Base-by-base conservation (phyloP, 2,113 vertebrate genomes). In the Myotis davidii region DNA sequence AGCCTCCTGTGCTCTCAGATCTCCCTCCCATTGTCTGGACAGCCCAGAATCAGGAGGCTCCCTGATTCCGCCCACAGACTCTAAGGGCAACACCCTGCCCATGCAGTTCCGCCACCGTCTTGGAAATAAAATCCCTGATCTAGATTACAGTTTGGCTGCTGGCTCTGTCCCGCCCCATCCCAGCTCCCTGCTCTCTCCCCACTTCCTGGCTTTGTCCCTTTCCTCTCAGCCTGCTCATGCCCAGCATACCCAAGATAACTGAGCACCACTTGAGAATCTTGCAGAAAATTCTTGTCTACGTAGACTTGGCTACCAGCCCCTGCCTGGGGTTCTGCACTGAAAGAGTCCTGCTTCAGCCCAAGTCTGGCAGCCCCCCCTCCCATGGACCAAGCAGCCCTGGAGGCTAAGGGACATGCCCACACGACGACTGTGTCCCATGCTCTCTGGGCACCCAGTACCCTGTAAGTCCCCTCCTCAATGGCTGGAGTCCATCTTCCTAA, bases 201-300 rank as follows among this genome's bases (percentile, higher is more conserved):
- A 50, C 20, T 70, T 64, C 64, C 88, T 27, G 25, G 64, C 61
- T 67, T 52, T 74, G 17, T 59, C 52, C 29, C 32, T 27, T 85
- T 88, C 34, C 29, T 85, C 29, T 42, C 23, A 81, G 34, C 27
- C 18, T 17, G 32, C 9, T 74, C 20, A 0, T 32, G 79, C 20
- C 2, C 2, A 56, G 29, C 64, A 81, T 5, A 37, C 6, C 11
- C 10, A 32, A 65, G 23, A 59, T 34, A 42, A 64, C 59, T 65
- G 72, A 48, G 48, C 16, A 86, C 29, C 69, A 13, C 25, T 50
- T 59, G 45, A 3, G 56, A 86, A 74, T 73, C 34, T 25, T 50
- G 23, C 56, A 86, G 79, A 96, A 73, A 89, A 85, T 21, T 48
- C 73, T 61, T 61, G 59, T 7, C 18, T 27, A n/a, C 32, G 81